Conservation (phyloP, 2,888 invertebrate species). For the Phyllotreta striolata region DNA sequence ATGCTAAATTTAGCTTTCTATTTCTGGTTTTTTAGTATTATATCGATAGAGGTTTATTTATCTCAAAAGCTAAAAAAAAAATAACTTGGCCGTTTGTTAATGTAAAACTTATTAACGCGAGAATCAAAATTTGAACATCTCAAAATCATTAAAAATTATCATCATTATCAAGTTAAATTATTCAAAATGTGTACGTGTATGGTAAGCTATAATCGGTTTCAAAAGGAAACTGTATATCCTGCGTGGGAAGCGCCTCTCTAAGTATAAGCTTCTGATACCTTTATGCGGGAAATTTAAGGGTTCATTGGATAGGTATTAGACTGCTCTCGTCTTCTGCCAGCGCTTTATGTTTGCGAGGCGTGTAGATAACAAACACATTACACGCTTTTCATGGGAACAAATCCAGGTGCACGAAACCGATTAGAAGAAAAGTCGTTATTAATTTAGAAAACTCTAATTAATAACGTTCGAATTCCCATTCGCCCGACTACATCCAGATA, state of each 20-base stretch:
- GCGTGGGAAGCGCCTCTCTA: slow-evolving; percentile 8
- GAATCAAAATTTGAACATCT: no score
- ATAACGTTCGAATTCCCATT: no score
- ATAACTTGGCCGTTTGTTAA: no score
- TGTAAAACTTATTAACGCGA: no score
- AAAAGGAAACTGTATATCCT: slow-evolving; percentile 4
- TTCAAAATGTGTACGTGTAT: slow-evolving; percentile 4
- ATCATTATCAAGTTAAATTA: no score
- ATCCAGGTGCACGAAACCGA: slow-evolving; percentile 14
- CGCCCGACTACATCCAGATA: neutral
- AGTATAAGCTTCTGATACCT: slow-evolving; percentile 5
- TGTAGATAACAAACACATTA: slow-evolving; percentile 19
- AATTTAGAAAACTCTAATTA: slow-evolving; percentile 5
- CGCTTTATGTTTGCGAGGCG: slow-evolving; percentile 17
- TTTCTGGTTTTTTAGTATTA: no score
- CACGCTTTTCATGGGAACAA: slow-evolving; percentile 23
- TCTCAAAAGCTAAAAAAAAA: no score
- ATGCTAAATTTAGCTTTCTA: no score
- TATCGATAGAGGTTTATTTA: no score
- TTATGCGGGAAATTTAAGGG: slow-evolving; percentile 21
- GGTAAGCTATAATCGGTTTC: slow-evolving; percentile 13
- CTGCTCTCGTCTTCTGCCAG: slow-evolving; percentile 19
- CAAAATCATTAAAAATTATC: no score
- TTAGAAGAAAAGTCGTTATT: neutral
- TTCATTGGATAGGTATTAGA: slow-evolving; percentile 26